Evolutionary conservation across 2,113 vertebrate species (phyloP).

Genomic region (Merops nubicus): DNA sequence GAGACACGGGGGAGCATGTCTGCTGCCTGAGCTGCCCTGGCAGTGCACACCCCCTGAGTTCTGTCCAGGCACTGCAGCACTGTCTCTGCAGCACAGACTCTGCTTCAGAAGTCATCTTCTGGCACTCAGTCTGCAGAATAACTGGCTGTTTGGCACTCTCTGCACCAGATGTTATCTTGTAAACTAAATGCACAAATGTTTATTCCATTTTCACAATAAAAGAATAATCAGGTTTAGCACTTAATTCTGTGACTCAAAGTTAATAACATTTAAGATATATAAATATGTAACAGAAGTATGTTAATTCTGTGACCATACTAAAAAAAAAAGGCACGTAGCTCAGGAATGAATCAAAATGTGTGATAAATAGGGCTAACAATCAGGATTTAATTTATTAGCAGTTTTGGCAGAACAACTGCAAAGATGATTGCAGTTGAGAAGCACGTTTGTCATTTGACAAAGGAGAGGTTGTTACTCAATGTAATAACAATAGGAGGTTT

Average conservation of each 20-base stretch:
- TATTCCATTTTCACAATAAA: neutral
- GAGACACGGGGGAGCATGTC: rapidly evolving
- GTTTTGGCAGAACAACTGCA: conserved; percentile 31
- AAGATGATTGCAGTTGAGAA: neutral
- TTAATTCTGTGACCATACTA: neutral
- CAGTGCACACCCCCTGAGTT: neutral
- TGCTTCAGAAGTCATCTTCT: conserved; percentile 23
- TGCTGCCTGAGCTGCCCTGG: neutral
- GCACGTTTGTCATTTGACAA: neutral
- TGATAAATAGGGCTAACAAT: conserved; percentile 22
- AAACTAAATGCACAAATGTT: conserved; percentile 20
- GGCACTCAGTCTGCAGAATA: neutral
- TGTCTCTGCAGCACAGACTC: conserved; percentile 4
- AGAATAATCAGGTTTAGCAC: neutral
- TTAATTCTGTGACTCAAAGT: conserved; percentile 16
- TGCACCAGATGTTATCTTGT: conserved; percentile 30
- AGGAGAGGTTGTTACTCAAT: neutral
- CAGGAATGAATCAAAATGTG: conserved; percentile 12
- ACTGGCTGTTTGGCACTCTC: conserved; percentile 16
- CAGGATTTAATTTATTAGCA: conserved; percentile 49
- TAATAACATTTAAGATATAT: conserved; percentile 21
- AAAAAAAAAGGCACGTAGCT: neutral
- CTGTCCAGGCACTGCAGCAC: conserved; percentile 10
- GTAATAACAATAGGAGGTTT: neutral
- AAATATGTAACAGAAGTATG: conserved; percentile 29